These are phyloP conservation scores for Heliconius charithonia DNA, from an alignment of 2,888 invertebrate genomes.

Conservation along the genomic window DNA sequence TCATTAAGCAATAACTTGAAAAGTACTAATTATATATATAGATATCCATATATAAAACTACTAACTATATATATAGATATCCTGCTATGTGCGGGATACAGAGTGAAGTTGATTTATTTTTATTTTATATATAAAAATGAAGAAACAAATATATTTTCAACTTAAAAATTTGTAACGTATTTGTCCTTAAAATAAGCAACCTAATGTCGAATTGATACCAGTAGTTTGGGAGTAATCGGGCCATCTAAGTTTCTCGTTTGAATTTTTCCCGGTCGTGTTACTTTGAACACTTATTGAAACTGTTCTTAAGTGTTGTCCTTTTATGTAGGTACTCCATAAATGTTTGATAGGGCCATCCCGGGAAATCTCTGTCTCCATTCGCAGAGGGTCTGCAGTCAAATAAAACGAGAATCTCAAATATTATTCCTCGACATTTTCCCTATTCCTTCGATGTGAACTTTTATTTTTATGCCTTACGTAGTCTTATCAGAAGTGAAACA, in stretches of 20 bases:
- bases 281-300: slow-evolving; percentile 80
- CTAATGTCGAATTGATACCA: neutral
- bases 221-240: slow-evolving; percentile 7
- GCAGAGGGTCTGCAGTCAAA: slow-evolving; percentile 82
- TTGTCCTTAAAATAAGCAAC: neutral
- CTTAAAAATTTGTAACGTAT: neutral
- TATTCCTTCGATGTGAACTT: slow-evolving; percentile 81
- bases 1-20: neutral
- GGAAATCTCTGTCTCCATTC: slow-evolving; percentile 83
- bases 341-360: slow-evolving; percentile 84
- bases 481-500: slow-evolving; percentile 81
- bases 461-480: slow-evolving; percentile 83
- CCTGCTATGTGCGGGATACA: too few species aligned
- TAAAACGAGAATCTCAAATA: slow-evolving; percentile 83
- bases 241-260: slow-evolving; percentile 27
- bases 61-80: too few species aligned
- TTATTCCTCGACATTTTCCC: slow-evolving; percentile 82
- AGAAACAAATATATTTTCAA: neutral
- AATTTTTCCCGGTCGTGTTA: slow-evolving; percentile 61
- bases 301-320: slow-evolving; percentile 82
- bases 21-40: neutral
- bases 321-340: slow-evolving; percentile 83
- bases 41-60: too few species aligned
- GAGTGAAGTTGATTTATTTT: too few species aligned
- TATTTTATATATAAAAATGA: too few species aligned